Percentiles rank a stretch among this genome's conserved stretches.
phyloP scores from a whole-genome alignment of 2,888 invertebrate species.

The Melinopterus prodromus region DNA sequence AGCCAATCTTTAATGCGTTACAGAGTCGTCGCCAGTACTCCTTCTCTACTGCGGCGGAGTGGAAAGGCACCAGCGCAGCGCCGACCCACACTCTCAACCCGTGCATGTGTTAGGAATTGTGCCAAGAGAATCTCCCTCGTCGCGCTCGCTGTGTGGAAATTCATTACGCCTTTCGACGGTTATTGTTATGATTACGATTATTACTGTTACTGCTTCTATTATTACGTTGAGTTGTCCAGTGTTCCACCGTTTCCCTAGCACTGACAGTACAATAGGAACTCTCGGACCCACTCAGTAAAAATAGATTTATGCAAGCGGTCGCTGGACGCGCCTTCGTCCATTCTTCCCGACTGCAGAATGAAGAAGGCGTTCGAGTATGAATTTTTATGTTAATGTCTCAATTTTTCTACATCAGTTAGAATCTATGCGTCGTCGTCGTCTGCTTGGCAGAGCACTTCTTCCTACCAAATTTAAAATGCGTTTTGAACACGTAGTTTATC shows the following conservation, averaged over 20 bases:
- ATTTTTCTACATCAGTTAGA: not conserved
- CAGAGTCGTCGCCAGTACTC: conserved; percentile 14
- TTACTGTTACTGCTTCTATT: conserved; percentile 19
- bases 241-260: not conserved
- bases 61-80: conserved; percentile 32
- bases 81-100: conserved; percentile 37
- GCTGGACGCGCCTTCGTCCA: not conserved
- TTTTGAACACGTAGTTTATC: too few species aligned
- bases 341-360: not conserved
- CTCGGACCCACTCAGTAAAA: not conserved
- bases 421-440: not conserved
- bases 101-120: conserved; percentile 43
- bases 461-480: not conserved
- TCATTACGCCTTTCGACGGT: conserved; percentile 36
- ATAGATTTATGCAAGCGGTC: not conserved
- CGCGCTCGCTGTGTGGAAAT: conserved; percentile 39
- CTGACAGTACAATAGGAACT: not conserved
- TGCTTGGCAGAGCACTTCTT: not conserved
- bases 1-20: conserved; percentile 23
- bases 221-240: conserved; percentile 16
- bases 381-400: not conserved
- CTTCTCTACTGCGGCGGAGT: not conserved
- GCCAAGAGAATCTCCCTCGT: conserved; percentile 37
- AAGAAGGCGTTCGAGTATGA: not conserved
- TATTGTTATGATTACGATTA: conserved; percentile 25